A percentile compares a stretch with the other conserved stretches of the same genome.
phyloP scores from a whole-genome alignment of 2,113 vertebrate genomes.

The Apodemus speciosus region DNA sequence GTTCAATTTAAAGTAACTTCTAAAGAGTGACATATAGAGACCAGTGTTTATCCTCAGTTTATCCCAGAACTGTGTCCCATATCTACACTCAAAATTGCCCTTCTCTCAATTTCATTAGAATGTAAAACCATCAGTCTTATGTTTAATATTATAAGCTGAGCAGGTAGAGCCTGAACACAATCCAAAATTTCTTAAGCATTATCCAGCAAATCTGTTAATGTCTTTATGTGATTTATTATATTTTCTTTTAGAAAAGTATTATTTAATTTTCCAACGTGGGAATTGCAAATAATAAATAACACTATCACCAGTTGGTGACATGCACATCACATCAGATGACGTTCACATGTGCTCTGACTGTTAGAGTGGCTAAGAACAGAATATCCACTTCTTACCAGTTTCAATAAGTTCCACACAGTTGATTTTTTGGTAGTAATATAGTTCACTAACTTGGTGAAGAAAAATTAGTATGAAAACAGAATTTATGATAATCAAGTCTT shows the following conservation, averaged over 20 bases:
- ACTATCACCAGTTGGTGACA: not conserved
- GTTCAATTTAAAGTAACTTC: not conserved
- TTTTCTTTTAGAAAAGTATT: not conserved
- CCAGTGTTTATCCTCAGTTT: not conserved
- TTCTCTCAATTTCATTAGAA: not conserved
- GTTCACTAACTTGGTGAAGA: conserved; percentile 1
- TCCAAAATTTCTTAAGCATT: not conserved
- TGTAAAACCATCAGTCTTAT: not conserved
- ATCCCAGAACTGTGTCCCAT: not conserved
- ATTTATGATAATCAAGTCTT: not conserved
- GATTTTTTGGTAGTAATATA: not conserved
- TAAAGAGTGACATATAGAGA: not conserved
- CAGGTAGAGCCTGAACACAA: not conserved
- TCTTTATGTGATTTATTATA: not conserved
- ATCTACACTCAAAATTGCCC: not conserved
- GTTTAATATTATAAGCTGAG: not conserved
- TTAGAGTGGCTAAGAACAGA: not conserved
- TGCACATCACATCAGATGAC: not conserved
- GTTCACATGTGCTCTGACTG: not conserved
- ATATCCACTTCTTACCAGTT: not conserved
- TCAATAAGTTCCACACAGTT: not conserved
- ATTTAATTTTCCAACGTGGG: not conserved
- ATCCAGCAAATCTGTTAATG: not conserved
- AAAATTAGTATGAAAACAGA: not conserved
- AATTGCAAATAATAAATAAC: not conserved